phyloP scores from a whole-genome alignment of 2,797 vertebrate species.

The Anguilla obscura region DNA sequence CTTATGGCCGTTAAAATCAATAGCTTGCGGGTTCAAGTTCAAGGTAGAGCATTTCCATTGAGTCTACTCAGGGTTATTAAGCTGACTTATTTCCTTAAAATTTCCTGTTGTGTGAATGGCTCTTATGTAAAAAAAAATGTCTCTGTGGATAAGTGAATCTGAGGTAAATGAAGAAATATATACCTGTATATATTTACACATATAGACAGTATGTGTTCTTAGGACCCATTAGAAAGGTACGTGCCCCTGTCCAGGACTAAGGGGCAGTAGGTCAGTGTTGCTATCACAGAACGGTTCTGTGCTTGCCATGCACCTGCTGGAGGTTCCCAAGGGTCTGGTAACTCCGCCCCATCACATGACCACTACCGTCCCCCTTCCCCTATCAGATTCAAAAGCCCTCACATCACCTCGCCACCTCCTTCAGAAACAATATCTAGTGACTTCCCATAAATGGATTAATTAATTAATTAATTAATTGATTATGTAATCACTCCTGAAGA shows the following conservation, averaged over 20 bases:
- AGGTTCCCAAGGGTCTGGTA: conserved; percentile 49
- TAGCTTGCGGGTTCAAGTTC: neutral
- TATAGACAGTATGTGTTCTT: neutral
- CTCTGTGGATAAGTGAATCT: neutral
- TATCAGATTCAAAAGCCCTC: conserved; percentile 31
- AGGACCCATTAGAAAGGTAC: neutral
- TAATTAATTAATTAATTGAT: too few species aligned
- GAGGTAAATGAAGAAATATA: neutral
- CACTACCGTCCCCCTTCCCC: neutral
- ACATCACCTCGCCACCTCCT: conserved; percentile 43
- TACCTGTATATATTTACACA: too few species aligned
- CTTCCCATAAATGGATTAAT: too few species aligned
- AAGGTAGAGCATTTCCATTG: neutral
- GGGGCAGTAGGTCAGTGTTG: neutral
- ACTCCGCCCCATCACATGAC: neutral
- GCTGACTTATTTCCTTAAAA: neutral
- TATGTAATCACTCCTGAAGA: too few species aligned
- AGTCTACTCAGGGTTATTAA: neutral
- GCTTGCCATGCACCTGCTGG: conserved; percentile 59
- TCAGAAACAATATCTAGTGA: neutral
- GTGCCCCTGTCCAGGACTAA: neutral
- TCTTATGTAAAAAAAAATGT: neutral
- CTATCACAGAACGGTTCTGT: too few species aligned
- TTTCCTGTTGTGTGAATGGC: neutral
- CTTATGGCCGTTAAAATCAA: neutral